These are phyloP conservation scores for Sebastes diaconus DNA, from an alignment of 2,797 vertebrate species.

Conservation along the genomic window DNA sequence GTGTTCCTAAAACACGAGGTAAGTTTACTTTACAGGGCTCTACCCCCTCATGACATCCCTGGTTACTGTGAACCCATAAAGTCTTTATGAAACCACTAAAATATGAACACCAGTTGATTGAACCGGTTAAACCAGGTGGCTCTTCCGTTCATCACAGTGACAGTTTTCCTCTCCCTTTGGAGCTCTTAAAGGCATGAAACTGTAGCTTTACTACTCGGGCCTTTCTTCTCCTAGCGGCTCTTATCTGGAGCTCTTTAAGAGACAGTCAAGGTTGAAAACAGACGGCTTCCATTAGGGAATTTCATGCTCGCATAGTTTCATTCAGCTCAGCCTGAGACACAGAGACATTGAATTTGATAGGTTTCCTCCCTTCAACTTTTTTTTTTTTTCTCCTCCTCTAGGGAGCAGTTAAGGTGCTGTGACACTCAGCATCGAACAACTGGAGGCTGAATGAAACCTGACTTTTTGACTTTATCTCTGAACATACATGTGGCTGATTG, in stretches of 20 bases:
- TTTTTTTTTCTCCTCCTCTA: not conserved
- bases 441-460: conserved; percentile 1
- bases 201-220: not conserved
- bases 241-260: conserved; percentile 48
- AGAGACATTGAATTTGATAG: conserved; percentile 50
- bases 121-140: conserved; percentile 8
- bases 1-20: not conserved
- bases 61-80: conserved; percentile 2
- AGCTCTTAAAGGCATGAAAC: conserved; percentile 27
- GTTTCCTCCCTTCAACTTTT: conserved; percentile 40
- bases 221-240: conserved; percentile 34
- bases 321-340: conserved; percentile 46
- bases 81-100: not conserved
- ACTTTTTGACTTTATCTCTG: conserved; percentile 4
- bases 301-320: conserved; percentile 72
- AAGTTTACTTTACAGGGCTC: not conserved
- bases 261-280: conserved; percentile 65
- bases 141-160: conserved; percentile 14
- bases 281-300: conserved; percentile 68
- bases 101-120: conserved; percentile 19
- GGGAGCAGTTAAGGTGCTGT: conserved; percentile 35
- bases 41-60: not conserved
- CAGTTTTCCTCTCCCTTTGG: conserved; percentile 12
- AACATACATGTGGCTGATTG: not conserved
- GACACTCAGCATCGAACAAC: conserved; percentile 9